Conservation (phyloP, 2,888 invertebrate genomes). For the Leptopilina myrica region DNA sequence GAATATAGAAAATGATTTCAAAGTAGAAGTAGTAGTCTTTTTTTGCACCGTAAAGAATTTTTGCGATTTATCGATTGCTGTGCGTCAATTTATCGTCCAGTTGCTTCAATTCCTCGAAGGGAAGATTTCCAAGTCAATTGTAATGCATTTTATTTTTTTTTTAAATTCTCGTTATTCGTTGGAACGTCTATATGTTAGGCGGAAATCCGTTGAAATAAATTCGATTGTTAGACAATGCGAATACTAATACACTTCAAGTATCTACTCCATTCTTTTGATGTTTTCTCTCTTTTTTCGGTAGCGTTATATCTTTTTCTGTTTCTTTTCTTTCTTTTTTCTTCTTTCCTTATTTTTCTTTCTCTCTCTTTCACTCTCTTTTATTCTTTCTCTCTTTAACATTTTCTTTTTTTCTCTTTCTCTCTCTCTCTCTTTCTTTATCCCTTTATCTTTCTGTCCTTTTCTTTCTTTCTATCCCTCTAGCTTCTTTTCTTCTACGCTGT, state of each 20-base stretch:
- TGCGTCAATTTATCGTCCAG: slow-evolving; percentile 11
- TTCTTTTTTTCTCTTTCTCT: too few species aligned
- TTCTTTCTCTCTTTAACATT: too few species aligned
- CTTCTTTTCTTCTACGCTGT: slow-evolving; percentile 2
- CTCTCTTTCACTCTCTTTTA: too few species aligned
- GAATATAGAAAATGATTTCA: not conserved
- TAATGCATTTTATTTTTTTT: slow-evolving; percentile 12
- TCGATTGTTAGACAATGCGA: slow-evolving; percentile 35
- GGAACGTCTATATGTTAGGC: slow-evolving; percentile 26
- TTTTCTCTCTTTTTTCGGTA: slow-evolving; percentile 17
- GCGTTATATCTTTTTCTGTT: not conserved
- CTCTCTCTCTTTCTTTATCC: not conserved
- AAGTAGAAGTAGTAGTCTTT: too few species aligned
- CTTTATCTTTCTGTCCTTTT: not conserved
- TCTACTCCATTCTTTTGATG: slow-evolving; percentile 13
- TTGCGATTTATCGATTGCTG: not conserved
- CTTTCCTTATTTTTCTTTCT: too few species aligned
- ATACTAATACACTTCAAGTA: slow-evolving; percentile 33
- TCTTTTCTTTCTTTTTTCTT: too few species aligned
- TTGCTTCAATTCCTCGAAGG: slow-evolving; percentile 4
- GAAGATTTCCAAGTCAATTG: slow-evolving; percentile 21
- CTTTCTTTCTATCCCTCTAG: not conserved
- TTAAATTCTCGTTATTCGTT: slow-evolving; percentile 26
- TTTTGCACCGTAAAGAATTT: not conserved
- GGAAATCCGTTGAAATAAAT: slow-evolving; percentile 38